Evolutionary conservation across 2,797 vertebrate genomes (phyloP), one percentile per base, ranked within the genome.

Genomic region (Hapalemur alaotrensis): DNA sequence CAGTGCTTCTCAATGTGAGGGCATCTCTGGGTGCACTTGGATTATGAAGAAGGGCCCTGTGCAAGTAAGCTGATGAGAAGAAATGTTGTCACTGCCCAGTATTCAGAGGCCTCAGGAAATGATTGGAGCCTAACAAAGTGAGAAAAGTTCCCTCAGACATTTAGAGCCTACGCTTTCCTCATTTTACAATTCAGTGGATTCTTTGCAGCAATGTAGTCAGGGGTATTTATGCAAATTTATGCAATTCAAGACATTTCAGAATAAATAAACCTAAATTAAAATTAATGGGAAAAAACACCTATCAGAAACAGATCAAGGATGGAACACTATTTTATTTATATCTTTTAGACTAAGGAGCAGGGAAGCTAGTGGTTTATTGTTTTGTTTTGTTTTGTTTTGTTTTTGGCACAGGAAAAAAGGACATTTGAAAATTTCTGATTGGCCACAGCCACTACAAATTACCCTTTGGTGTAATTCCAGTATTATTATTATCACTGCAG

Each of bases 261-360:
- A 98, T 98, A 97, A 98, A 98, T 98, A 97, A 98, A 95, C 93
- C 93, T 97, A 98, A 98, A 98, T 98, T 98, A 98, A 98, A 98
- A 98, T 98, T 98, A 98, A 98, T 97, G 90, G 98, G 95, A 65
- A 97, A 97, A 98, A 98, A 96, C 78, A 96, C 93, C 91, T 97
- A 96, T 98, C 93, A 98, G 96, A 96, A 98, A 98, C 79, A 97
- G 88, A 98, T 96, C 59, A 97, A 98, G 89, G 89, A 96, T 96
- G 95, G 95, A 97, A 95, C 59, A 61, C 43, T 72, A 30, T 81
- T 91, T 76, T 90, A 63, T 76, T 43, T 80, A 43, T 76, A 30
- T 82, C 59, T 87, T 88, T 91, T 70, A 86, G 70, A 91, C 82
- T 65, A 94, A 63, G 59, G 46, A 91, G 13, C 7, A 86, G 22